Conservation (phyloP, 1,140 invertebrate genomes). For the Apis cerana region DNA sequence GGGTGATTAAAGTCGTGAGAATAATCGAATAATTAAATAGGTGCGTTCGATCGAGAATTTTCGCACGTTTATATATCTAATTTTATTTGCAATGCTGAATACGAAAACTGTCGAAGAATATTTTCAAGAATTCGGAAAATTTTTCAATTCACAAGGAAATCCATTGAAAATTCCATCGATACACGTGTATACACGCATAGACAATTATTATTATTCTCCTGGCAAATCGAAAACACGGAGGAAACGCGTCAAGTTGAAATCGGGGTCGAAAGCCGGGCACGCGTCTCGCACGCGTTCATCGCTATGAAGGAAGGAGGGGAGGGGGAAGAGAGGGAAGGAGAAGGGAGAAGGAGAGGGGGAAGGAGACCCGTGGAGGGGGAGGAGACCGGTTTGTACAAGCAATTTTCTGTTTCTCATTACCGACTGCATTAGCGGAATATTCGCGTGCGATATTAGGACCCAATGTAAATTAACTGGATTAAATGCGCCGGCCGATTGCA, state of each 20-base stretch:
- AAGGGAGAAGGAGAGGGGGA: no score
- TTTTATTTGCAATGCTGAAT: no score
- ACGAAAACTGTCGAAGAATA: no score
- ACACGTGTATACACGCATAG: background rate
- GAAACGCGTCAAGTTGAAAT: background rate
- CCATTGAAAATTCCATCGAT: background rate
- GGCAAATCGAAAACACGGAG: constrained; percentile 7
- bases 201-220: background rate
- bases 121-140: no score
- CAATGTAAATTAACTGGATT: constrained; percentile 75
- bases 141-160: no score
- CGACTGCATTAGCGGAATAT: constrained; percentile 65
- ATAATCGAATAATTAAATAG: no score
- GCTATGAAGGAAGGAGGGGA: no score
- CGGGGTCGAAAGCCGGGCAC: background rate
- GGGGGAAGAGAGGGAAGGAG: no score
- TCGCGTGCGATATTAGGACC: constrained; percentile 64
- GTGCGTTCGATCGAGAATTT: no score
- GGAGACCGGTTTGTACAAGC: constrained; percentile 26
- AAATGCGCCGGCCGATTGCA: constrained; percentile 74
- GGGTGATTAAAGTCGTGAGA: no score
- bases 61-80: no score
- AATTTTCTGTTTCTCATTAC: constrained; percentile 66
- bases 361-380: background rate
- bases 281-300: background rate